Evolutionary conservation across 2,797 vertebrate genomes (phyloP).

Genomic region (Pachyuromys duprasi): DNA sequence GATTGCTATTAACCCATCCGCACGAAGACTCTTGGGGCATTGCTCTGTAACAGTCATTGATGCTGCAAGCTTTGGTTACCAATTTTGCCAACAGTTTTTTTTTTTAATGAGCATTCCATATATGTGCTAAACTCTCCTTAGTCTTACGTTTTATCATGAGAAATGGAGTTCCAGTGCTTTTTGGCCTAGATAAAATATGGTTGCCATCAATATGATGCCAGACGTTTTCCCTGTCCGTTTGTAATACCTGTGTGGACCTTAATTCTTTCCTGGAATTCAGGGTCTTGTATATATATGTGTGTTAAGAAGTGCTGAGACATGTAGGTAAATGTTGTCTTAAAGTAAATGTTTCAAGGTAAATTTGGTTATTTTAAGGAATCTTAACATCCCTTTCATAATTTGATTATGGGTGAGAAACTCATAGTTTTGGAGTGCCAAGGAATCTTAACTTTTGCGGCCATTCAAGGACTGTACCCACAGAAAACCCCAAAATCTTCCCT

Average conservation of each 20-base stretch:
- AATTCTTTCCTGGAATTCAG: slow-evolving; percentile 32
- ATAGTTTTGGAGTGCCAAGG: slow-evolving; percentile 26
- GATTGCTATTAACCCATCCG: neutral
- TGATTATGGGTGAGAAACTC: slow-evolving; percentile 30
- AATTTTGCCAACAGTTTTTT: slow-evolving; percentile 48
- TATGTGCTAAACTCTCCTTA: slow-evolving; percentile 31
- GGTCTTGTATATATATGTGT: neutral
- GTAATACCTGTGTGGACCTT: neutral
- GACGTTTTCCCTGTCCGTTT: neutral
- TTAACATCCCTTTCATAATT: slow-evolving; percentile 29
- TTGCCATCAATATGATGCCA: slow-evolving; percentile 25
- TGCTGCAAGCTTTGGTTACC: neutral
- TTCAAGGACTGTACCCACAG: neutral
- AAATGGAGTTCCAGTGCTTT: slow-evolving; percentile 56
- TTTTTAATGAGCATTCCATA: neutral
- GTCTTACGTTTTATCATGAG: slow-evolving; percentile 57
- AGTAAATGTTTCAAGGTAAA: slow-evolving; percentile 66
- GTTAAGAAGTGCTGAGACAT: slow-evolving; percentile 47
- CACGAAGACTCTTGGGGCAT: slow-evolving; percentile 5
- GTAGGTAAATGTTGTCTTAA: slow-evolving; percentile 37
- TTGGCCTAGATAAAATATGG: slow-evolving; percentile 51
- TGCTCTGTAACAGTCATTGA: neutral
- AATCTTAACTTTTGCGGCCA: slow-evolving; percentile 65
- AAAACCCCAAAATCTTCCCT: neutral
- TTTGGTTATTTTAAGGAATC: slow-evolving; percentile 61